Percentiles rank a stretch among this genome's conserved stretches.
Evolutionary conservation across 1,140 invertebrate species (phyloP).

Genomic region (Calosoma granatense): DNA sequence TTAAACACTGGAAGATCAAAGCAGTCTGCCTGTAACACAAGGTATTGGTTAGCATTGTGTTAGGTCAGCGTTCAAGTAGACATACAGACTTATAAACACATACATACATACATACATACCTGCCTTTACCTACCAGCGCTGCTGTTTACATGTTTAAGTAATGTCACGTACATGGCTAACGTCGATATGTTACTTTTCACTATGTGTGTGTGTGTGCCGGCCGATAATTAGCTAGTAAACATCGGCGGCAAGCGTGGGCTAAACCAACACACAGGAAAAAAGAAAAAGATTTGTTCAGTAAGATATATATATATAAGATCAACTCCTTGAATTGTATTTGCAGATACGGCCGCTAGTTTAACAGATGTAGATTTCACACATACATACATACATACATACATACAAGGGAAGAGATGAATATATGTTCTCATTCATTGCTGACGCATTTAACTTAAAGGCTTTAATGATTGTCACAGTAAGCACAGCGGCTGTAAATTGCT

Average conservation of each 20-base stretch:
- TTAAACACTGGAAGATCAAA: too few relatives aligned
- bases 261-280: not conserved
- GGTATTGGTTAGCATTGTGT: not conserved
- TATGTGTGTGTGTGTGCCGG: not conserved
- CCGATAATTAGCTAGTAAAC: not conserved
- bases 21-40: too few relatives aligned
- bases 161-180: too few relatives aligned
- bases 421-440: not conserved
- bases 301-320: not conserved
- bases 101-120: not conserved
- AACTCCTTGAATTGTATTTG: not conserved
- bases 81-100: not conserved
- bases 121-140: too few relatives aligned
- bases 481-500: too few relatives aligned
- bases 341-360: not conserved
- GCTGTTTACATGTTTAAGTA: too few relatives aligned
- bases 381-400: constrained; percentile 4
- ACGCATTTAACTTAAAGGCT: not conserved
- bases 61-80: not conserved
- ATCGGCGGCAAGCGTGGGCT: not conserved
- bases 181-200: not conserved
- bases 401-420: not conserved
- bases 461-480: not conserved
- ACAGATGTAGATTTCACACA: not conserved
- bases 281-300: not conserved